Percentiles rank a stretch among this genome's conserved stretches.
Evolutionary conservation across 2,888 invertebrate genomes (phyloP).

Genomic region (Emmelina monodactyla): DNA sequence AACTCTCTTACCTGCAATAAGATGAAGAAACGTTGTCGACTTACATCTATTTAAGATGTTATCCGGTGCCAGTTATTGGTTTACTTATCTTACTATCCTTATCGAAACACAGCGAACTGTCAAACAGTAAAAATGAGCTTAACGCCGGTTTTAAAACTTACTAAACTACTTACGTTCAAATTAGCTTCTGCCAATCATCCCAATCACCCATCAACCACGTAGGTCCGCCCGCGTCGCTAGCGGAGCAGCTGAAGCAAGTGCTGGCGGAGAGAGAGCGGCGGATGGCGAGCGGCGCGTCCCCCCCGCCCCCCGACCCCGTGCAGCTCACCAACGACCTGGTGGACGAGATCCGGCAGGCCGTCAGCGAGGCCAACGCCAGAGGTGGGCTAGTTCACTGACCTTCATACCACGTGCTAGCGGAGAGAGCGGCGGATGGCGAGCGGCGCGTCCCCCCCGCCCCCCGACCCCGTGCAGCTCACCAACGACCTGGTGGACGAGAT

Average conservation of each 20-base stretch:
- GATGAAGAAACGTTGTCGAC: too few relatives aligned
- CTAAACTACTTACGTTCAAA: too few relatives aligned
- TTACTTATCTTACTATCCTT: too few relatives aligned
- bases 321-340: slow-evolving; percentile 82
- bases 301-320: slow-evolving; percentile 66
- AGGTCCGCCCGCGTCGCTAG: slow-evolving; percentile 80
- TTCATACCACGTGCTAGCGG: too few relatives aligned
- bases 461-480: slow-evolving; percentile 75
- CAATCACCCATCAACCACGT: slow-evolving; percentile 10
- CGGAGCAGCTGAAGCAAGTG: slow-evolving; percentile 87
- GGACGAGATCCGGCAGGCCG: slow-evolving; percentile 88
- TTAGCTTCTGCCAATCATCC: neutral
- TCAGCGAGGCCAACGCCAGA: slow-evolving; percentile 87
- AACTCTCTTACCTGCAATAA: too few relatives aligned
- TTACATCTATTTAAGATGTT: too few relatives aligned
- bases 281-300: slow-evolving; percentile 44
- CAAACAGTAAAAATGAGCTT: too few relatives aligned
- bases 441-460: slow-evolving; percentile 29
- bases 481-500: slow-evolving; percentile 88
- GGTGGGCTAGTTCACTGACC: too few relatives aligned
- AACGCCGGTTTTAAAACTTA: too few relatives aligned
- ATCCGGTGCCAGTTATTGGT: too few relatives aligned
- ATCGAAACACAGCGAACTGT: too few relatives aligned
- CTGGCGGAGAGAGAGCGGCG: slow-evolving; percentile 85
- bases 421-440: slow-evolving; percentile 76